Conservation (phyloP, 2,888 invertebrate genomes). For the Teleiodes luculella region DNA sequence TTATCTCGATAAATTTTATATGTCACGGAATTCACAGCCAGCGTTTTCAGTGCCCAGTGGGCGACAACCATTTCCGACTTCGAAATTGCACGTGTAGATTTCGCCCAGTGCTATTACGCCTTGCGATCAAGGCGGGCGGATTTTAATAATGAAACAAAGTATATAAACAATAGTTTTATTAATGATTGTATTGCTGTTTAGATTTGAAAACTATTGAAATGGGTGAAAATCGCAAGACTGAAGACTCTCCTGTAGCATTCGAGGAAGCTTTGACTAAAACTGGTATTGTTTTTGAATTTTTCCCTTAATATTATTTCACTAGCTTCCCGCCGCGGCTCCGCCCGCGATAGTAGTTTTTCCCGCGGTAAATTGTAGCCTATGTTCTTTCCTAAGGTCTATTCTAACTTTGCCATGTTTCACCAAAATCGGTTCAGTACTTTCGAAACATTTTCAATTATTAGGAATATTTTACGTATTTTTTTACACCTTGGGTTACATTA, state of each 20-base stretch:
- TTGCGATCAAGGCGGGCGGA: neutral
- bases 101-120: neutral
- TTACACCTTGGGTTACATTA: no score
- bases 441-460: no score
- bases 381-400: no score
- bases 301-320: neutral
- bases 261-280: conserved; percentile 14
- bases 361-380: no score
- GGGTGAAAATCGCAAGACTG: conserved; percentile 16
- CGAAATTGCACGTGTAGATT: neutral
- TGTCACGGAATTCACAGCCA: neutral
- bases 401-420: no score
- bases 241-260: conserved; percentile 3
- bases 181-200: no score
- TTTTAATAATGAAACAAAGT: neutral
- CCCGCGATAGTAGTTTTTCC: no score
- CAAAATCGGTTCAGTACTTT: no score
- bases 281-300: conserved; percentile 14
- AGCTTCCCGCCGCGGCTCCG: neutral
- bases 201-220: neutral
- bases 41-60: neutral
- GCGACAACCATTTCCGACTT: neutral
- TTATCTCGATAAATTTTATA: no score
- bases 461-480: no score
- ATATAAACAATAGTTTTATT: no score